Conservation (phyloP, 2,888 invertebrate genomes). For the Coremacera marginata region DNA sequence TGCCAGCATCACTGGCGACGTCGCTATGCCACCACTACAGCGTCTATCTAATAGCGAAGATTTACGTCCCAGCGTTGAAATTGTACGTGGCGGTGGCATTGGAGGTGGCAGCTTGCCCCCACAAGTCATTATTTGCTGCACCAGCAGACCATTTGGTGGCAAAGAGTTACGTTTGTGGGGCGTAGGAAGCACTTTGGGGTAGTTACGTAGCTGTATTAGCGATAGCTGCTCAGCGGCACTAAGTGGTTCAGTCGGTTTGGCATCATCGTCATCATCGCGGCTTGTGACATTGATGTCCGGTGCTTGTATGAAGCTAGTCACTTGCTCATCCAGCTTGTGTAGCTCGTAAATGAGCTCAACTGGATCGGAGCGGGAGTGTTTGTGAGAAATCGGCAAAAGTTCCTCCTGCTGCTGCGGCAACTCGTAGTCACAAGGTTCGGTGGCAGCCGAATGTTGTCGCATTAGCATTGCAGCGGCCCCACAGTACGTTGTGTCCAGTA, state of each 20-base stretch:
- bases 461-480: constrained; percentile 59
- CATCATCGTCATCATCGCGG: constrained; percentile 71
- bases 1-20: constrained; percentile 70
- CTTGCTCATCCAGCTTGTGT: constrained; percentile 65
- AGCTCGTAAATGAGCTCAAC: constrained; percentile 72
- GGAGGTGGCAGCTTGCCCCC: constrained; percentile 70
- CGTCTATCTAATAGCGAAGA: constrained; percentile 56
- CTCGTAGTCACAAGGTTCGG: constrained; percentile 60
- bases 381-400: constrained; percentile 65
- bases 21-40: constrained; percentile 67
- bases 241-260: constrained; percentile 62
- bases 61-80: constrained; percentile 75
- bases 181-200: constrained; percentile 88
- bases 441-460: constrained; percentile 59
- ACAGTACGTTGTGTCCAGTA: constrained; percentile 59
- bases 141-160: constrained; percentile 71
- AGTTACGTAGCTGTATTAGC: constrained; percentile 82
- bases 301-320: constrained; percentile 65
- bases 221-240: constrained; percentile 79
- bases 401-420: constrained; percentile 49
- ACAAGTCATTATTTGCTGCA: constrained; percentile 50
- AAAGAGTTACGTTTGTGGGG: constrained; percentile 74
- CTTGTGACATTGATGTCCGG: constrained; percentile 80
- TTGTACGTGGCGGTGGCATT: constrained; percentile 81
- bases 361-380: constrained; percentile 79